phyloP scores from a whole-genome alignment of 2,113 vertebrate species.

The Syngnathus typhle region DNA sequence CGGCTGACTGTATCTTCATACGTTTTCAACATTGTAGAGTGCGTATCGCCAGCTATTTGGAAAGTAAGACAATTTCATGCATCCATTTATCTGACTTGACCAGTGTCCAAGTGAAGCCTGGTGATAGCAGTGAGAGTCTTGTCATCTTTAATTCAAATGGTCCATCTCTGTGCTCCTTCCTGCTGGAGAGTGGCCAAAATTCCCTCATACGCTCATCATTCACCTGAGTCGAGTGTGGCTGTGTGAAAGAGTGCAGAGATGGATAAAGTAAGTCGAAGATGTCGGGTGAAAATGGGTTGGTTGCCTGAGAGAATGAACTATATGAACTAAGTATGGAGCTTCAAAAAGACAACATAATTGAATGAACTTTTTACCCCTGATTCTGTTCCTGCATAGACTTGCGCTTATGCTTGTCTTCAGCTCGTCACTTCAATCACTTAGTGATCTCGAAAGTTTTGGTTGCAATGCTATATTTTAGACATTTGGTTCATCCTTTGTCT shows the following conservation, averaged over 20 bases:
- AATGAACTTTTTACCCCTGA: slow-evolving; percentile 1
- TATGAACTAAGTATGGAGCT: slow-evolving; percentile 10
- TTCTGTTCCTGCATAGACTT: slow-evolving; percentile 4
- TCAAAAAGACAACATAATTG: slow-evolving; percentile 3
- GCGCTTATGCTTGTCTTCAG: slow-evolving; percentile 24
- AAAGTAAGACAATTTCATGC: slow-evolving; percentile 9
- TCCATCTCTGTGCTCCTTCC: slow-evolving; percentile 27
- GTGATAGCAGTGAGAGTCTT: slow-evolving; percentile 22
- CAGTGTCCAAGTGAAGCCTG: slow-evolving; percentile 8
- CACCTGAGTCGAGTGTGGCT: slow-evolving; percentile 19
- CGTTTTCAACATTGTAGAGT: not conserved
- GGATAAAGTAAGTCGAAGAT: slow-evolving; percentile 19
- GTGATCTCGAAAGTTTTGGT: slow-evolving; percentile 16
- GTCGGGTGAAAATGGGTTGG: slow-evolving; percentile 12
- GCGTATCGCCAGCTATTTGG: slow-evolving; percentile 2
- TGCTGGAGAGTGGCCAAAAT: slow-evolving; percentile 20
- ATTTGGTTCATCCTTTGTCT: slow-evolving; percentile 15
- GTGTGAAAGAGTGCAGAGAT: slow-evolving; percentile 14
- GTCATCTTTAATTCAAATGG: slow-evolving; percentile 52
- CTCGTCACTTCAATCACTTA: slow-evolving; percentile 28
- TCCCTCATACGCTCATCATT: slow-evolving; percentile 38
- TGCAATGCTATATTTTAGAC: slow-evolving; percentile 15
- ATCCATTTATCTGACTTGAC: slow-evolving; percentile 40
- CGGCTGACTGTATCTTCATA: not conserved
- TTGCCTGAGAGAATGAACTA: slow-evolving; percentile 1